Evolutionary conservation across 2,888 invertebrate genomes (phyloP).

Genomic region (Noctua janthina): DNA sequence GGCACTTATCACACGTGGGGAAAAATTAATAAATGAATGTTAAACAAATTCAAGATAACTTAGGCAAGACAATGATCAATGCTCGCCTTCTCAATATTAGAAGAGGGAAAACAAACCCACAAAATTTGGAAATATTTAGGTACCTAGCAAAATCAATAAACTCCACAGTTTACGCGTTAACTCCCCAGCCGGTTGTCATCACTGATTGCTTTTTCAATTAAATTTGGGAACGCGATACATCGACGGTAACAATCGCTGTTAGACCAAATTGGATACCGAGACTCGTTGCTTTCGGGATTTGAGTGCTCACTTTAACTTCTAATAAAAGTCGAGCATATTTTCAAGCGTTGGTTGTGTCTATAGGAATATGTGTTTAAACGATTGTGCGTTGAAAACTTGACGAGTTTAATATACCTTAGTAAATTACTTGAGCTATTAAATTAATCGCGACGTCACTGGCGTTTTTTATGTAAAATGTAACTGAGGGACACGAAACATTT

Average conservation of each 20-base stretch:
- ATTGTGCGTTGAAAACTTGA: not conserved
- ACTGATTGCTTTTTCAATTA: conserved; percentile 79
- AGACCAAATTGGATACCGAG: conserved; percentile 49
- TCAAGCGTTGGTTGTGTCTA: not conserved
- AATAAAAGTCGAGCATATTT: conserved; percentile 2
- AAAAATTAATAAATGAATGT: too few species aligned
- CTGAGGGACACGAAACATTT: too few species aligned
- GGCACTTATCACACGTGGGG: too few species aligned
- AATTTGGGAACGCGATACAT: conserved; percentile 67
- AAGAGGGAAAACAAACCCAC: not conserved
- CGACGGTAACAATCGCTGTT: conserved; percentile 42
- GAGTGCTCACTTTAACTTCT: conserved; percentile 32
- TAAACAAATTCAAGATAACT: too few species aligned
- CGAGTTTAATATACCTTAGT: not conserved
- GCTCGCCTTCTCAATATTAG: not conserved
- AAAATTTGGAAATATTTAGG: not conserved
- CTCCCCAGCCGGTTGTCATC: conserved; percentile 67
- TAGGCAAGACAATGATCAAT: not conserved
- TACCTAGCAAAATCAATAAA: conserved; percentile 34
- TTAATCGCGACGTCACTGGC: too few species aligned
- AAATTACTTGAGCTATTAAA: not conserved
- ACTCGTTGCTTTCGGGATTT: conserved; percentile 16
- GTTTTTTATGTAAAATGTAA: not conserved
- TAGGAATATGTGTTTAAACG: not conserved
- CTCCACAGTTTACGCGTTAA: conserved; percentile 38